Base-by-base conservation (phyloP, 2,113 vertebrate genomes). In the Scomber colias region DNA sequence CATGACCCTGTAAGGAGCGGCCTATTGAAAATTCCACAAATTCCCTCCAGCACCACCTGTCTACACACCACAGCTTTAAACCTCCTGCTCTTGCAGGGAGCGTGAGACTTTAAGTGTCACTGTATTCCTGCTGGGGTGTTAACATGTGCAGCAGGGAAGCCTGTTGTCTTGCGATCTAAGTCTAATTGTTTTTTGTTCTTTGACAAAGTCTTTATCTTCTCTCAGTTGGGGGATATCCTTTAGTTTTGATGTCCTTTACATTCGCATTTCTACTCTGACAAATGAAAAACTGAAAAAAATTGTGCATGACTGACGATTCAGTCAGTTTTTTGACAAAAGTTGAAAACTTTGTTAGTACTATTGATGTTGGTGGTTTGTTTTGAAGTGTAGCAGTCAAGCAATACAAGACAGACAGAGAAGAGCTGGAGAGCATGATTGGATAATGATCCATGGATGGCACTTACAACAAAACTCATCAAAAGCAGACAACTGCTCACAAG, bases 391-490 rank as follows among this genome's bases (percentile, higher is more conserved):
- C 72, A 76, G 79, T 21, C 50, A 19, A 83, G 70, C 60, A 21
- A 19, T 68, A 19, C 1, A 19, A 55, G 56, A 55, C 49, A 71
- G 59, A 83, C 70, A 59, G 63, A 63, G 62, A 17, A 71, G 50
- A 79, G 79, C 57, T 79, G 61, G 62, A 65, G 76, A 87, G 62
- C 73, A 71, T 80, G 62, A 88, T 87, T 89, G 74, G 78, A 90
- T 91, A 90, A 92, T 83, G 78, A 89, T 84, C 67, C 77, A 65
- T 50, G 46, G 74, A 82, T 54, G 17, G 54, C 21, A 61, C 44
- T 87, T 87, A 27, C 17, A 82, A 68, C 71, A 66, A 48, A 87
- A 66, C 75, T 81, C 68, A 84, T 87, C 68, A 87, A 85, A 91
- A 77, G 71, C 44, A 59, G 27, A 19, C 62, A 55, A 65, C 53